phyloP scores from a whole-genome alignment of 2,113 vertebrate genomes.

The Pelusios castaneus region DNA sequence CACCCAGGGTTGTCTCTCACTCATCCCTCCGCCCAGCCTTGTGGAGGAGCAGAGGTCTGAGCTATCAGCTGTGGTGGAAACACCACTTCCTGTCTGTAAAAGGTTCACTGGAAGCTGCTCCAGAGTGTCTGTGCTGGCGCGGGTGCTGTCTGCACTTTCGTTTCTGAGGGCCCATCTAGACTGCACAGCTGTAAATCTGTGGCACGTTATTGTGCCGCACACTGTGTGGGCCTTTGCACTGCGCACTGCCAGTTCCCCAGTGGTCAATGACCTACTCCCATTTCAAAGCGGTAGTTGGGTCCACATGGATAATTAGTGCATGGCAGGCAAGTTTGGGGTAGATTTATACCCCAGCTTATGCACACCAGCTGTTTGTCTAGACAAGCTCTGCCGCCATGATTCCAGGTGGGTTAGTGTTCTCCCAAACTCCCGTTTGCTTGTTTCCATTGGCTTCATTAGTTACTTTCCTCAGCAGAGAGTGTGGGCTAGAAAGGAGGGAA shows the following conservation, averaged over 20 bases:
- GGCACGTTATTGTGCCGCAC: no score
- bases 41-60: neutral
- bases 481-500: neutral
- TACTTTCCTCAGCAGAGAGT: neutral
- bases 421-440: no score
- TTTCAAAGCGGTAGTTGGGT: neutral
- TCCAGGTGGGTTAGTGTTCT: neutral
- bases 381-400: neutral
- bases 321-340: no score
- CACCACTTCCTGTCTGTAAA: neutral
- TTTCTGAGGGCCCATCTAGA: neutral
- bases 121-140: neutral
- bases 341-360: neutral
- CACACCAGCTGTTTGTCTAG: neutral
- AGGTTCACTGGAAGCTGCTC: neutral
- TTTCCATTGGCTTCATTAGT: neutral
- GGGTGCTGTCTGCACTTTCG: neutral
- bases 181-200: neutral
- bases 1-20: neutral
- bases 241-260: neutral
- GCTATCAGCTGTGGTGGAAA: neutral
- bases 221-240: no score
- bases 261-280: no score
- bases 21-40: neutral
- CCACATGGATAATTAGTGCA: no score